These are phyloP conservation scores for Trachelus tabidus DNA, from an alignment of 2,888 invertebrate genomes.

Conservation along the genomic window DNA sequence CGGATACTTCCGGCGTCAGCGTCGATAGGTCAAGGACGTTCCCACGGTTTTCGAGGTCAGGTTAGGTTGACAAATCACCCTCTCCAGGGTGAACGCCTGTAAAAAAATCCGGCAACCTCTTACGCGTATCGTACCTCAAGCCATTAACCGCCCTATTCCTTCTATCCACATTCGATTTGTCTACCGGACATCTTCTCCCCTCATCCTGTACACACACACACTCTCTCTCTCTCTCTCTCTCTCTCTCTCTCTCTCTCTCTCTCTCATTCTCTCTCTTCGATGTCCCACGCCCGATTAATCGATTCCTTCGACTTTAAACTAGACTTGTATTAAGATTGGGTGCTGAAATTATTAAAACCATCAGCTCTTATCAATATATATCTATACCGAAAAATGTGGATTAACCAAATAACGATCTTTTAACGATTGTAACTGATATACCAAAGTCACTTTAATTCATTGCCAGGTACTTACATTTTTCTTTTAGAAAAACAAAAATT, in stretches of 20 bases:
- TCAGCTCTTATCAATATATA: too few species aligned
- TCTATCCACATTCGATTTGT: background rate
- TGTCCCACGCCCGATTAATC: background rate
- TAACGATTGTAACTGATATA: too few species aligned
- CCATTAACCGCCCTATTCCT: background rate
- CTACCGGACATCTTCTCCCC: background rate
- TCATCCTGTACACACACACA: background rate
- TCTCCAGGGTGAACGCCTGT: conserved; percentile 57
- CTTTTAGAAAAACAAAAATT: too few species aligned
- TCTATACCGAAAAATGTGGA: too few species aligned
- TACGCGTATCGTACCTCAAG: background rate
- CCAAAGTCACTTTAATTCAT: too few species aligned
- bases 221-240: background rate
- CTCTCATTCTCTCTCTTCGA: background rate
- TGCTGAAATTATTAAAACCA: too few species aligned
- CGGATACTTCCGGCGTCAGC: conserved; percentile 46
- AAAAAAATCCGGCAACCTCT: conserved; percentile 22
- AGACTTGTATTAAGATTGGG: too few species aligned
- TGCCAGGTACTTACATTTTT: too few species aligned
- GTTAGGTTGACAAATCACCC: conserved; percentile 66
- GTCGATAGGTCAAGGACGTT: conserved; percentile 65
- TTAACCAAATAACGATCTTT: too few species aligned
- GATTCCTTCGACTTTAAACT: too few species aligned
- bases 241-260: background rate
- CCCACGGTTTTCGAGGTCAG: conserved; percentile 60